Conservation (phyloP, 2,113 vertebrate genomes). For the Alligator sinensis region DNA sequence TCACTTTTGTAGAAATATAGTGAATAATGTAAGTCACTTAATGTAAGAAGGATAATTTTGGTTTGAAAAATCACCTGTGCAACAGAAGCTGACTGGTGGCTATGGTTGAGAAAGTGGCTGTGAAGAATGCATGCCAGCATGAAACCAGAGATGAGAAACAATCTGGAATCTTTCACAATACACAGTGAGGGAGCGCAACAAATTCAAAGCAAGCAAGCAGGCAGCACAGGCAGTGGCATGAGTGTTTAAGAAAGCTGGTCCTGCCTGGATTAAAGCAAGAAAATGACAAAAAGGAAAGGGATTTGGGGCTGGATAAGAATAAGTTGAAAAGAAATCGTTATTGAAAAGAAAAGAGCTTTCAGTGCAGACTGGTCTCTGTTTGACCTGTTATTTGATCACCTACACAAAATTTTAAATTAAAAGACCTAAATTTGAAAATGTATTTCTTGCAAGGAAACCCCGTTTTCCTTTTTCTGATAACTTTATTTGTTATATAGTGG, state of each 20-base stretch:
- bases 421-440: background rate
- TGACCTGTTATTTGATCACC: background rate
- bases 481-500: background rate
- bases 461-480: background rate
- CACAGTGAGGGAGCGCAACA: background rate
- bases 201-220: background rate
- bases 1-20: too few relatives aligned
- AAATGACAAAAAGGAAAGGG: background rate
- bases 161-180: background rate
- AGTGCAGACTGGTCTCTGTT: background rate
- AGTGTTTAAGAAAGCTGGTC: background rate
- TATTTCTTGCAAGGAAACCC: background rate
- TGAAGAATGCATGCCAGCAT: background rate
- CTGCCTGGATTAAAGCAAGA: background rate
- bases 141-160: background rate
- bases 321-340: background rate
- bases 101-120: background rate
- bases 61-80: background rate
- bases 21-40: background rate
- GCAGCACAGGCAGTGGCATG: background rate
- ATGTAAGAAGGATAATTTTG: background rate
- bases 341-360: background rate
- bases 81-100: background rate
- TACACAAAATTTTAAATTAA: background rate
- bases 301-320: background rate